Base-by-base conservation (phyloP, 2,797 vertebrate species). In the Danio tinwini region DNA sequence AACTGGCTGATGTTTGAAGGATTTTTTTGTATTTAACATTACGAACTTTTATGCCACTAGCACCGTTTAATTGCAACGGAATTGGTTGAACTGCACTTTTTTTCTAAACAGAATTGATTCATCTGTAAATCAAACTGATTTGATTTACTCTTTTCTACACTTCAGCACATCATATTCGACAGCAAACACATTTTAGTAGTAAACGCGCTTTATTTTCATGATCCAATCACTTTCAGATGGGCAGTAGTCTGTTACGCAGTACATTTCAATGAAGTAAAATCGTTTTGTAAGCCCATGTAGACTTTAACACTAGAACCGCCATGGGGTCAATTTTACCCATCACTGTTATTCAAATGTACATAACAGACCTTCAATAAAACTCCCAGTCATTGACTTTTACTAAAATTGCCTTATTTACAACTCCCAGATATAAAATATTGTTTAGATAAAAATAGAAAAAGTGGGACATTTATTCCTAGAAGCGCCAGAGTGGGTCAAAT, bases 141-240 rank as follows among this genome's bases (percentile, higher is more conserved):
- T 29, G 29, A 82, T 85, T 85, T 87, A 75, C 84, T 84, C 53
- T 52, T 40, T 53, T 40, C 17, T 5, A 17, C n/a, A 8, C 37
- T 17, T 52, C 49, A 8, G 49, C 5, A 6, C 67, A 17, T 29
- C 5, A 17, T 65, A 5, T 21, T 21, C 19, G n/a, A 12, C 49
- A 7, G 29, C 49, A 69, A 69, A n/a, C 49, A 16, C 10, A 39
- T 69, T 69, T 29, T 69, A 16, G 49, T 12, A 7, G 39, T 9
- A 53, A 69, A 69, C 45, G 2, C n/a, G 5, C 29, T 17, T 6
- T 40, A 29, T 1, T 40, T 53, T 53, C 67, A 53, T 17, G 67
- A 52, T 52, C 14, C 10, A n/a, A 0, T 52, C 47, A 7, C 47
- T n/a, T 39, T 7, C 21, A 68, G 47, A 68, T 5, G 29, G 37